A percentile compares a stretch with the other conserved stretches of the same genome.
These are phyloP conservation scores for Acrobeloides nanus DNA, from an alignment of 2,888 invertebrate genomes.

Conservation along the genomic window DNA sequence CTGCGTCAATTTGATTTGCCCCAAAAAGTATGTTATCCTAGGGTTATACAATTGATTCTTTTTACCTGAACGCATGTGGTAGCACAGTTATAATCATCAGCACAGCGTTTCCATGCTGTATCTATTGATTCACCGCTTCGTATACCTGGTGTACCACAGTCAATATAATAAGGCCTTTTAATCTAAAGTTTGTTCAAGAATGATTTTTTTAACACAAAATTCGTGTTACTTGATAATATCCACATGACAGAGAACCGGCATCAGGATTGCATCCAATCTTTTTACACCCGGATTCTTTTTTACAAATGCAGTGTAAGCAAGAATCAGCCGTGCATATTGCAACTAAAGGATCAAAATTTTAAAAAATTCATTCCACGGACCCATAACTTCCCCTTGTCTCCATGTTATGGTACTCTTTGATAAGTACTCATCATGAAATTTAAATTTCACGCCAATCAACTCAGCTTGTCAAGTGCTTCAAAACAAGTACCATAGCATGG, in stretches of 20 bases:
- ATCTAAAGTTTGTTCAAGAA: constrained; percentile 53
- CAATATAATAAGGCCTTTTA: constrained; percentile 52
- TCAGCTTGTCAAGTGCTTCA: no score
- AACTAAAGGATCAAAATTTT: no score
- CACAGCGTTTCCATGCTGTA: constrained; percentile 31
- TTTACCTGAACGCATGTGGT: constrained; percentile 18
- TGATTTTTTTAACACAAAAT: constrained; percentile 21
- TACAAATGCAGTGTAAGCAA: constrained; percentile 38
- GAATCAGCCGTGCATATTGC: constrained; percentile 26
- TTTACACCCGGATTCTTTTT: constrained; percentile 38
- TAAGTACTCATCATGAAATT: no score
- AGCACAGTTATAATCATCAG: constrained; percentile 27
- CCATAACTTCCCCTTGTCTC: no score
- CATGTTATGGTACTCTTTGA: no score
- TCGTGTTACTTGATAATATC: constrained; percentile 41
- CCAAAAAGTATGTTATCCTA: no score
- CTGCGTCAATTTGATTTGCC: no score
- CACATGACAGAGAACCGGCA: constrained; percentile 43
- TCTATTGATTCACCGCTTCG: constrained; percentile 27
- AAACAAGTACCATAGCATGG: no score
- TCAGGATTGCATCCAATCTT: constrained; percentile 42
- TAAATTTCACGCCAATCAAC: no score
- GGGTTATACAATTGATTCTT: no score
- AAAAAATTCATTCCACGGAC: no score
- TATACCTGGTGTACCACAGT: constrained; percentile 51